Evolutionary conservation across 2,797 vertebrate genomes (phyloP), one percentile per base, ranked within the genome.

Genomic region (Myoxocephalus aenaeus): DNA sequence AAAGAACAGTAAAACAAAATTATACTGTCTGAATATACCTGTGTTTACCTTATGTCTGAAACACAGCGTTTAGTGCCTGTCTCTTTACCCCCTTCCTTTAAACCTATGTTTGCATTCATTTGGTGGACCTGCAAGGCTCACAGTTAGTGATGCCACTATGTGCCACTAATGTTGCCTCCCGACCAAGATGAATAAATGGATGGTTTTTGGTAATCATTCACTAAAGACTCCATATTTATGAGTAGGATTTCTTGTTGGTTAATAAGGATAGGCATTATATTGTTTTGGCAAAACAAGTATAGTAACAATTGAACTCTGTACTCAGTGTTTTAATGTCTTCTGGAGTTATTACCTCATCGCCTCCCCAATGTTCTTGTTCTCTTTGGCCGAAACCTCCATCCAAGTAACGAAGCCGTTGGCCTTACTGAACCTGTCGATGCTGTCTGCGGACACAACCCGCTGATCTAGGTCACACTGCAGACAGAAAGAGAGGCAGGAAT

Each of bases 301-400:
- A 2, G 15, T 56, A 29, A 22, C 22, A 17, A 34, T 27, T 79
- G 5, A 57, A 17, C 36, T 40, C 17, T 57, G 20, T 13, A 25
- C n/a, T 22, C n/a, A 25, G 36, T 25, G 17, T n/a, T 34, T 29
- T 32, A 7, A 34, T 22, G 11, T 68, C 5, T 2, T 48, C 25
- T 8, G 3, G 0, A 32, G 40, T 76, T 65, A 97, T 76, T 67
- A 97, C 97, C 95, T 96, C 94, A 97, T 96, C 3, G 96, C 88
- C 76, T 97, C 95, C 12, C 79, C 94, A 27, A 97, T 56, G 65
- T 97, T 97, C 92, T 91, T 96, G 93, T 97, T 97, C 12, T 97
- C 96, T 88, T 97, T 97, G 65, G 96, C 97, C 0, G 97, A 98
- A 0, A 93, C 97, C 89, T 97, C 96, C 91, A 96, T 96, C 96